Base-by-base conservation (phyloP, 2,113 vertebrate genomes). In the Scatophagus argus region DNA sequence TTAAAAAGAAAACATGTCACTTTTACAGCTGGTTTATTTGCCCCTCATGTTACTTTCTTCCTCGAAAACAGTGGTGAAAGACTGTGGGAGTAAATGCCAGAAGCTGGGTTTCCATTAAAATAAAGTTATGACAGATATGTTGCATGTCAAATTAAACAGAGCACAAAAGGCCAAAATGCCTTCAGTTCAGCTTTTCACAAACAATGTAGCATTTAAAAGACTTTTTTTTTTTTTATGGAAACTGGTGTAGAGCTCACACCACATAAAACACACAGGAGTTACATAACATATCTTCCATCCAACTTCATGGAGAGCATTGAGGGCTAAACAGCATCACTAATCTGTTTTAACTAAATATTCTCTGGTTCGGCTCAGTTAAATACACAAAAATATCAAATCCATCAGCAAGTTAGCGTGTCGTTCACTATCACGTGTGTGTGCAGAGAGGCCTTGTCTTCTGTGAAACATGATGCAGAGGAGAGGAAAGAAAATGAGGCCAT, bases 241-340 rank as follows among this genome's bases (percentile, higher is more conserved):
- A 83, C 31, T 23, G 78, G 68, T n/a, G n/a, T n/a, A n/a, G n/a
- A n/a, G n/a, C n/a, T n/a, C n/a, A n/a, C n/a, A n/a, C n/a, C n/a
- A n/a, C n/a, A n/a, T n/a, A n/a, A n/a, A n/a, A n/a, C n/a, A 9
- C 44, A 32, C n/a, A 62, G 54, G 71, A 11, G 71, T 49, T 47
- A 14, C 90, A 74, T 88, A 49, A 82, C 90, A 87, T 89, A 88
- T 90, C 87, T 88, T 87, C 83, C 63, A 88, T 63, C 71, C 86
- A 92, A 92, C 87, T 90, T 92, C 82, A 72, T 73, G 38, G 62
- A 55, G 61, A 88, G 81, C 87, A 78, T 84, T 62, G 68, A 77
- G 44, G 32, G 25, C 36, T 17, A 54, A 80, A 3, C 74, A 6
- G 65, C 59, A 29, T 21, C 75, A 0, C 21, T 6, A 34, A 11